Evolutionary conservation across 1,140 invertebrate genomes (phyloP).

Genomic region (Sarcophaga peregrina): DNA sequence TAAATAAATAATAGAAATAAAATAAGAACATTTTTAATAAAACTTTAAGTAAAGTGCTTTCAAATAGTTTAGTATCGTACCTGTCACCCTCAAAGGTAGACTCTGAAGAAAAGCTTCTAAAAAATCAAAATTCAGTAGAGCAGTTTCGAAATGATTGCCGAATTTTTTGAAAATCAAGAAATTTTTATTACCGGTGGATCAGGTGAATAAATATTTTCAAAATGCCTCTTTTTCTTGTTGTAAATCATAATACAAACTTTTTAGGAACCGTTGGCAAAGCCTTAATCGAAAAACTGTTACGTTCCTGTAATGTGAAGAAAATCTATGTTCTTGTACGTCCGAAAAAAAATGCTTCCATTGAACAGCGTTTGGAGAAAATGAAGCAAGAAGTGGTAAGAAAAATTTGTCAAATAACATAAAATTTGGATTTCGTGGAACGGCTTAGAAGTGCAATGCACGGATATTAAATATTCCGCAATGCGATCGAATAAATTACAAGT

Average conservation of each 20-base stretch:
- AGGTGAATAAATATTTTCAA: neutral
- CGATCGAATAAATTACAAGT: too few relatives aligned
- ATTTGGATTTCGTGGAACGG: too few relatives aligned
- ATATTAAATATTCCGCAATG: too few relatives aligned
- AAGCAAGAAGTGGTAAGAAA: constrained; percentile 49
- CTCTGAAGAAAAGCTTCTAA: too few relatives aligned
- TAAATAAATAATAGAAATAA: too few relatives aligned
- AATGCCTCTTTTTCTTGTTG: neutral
- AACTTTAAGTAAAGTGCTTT: too few relatives aligned
- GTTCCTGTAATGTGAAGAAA: constrained; percentile 73
- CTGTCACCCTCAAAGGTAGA: too few relatives aligned
- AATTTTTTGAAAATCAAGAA: neutral
- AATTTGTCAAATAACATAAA: too few relatives aligned
- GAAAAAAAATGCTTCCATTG: constrained; percentile 64
- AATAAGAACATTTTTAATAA: too few relatives aligned
- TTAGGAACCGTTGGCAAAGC: constrained; percentile 73
- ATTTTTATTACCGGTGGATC: neutral
- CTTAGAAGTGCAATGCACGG: too few relatives aligned
- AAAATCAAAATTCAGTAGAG: too few relatives aligned
- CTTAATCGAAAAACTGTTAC: constrained; percentile 78
- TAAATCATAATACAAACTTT: neutral
- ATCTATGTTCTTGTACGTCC: constrained; percentile 77
- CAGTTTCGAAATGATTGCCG: neutral
- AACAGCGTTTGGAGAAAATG: constrained; percentile 51
- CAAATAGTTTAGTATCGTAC: too few relatives aligned